Percentiles rank a stretch among this genome's conserved stretches.
These are phyloP conservation scores for Physella acuta DNA, from an alignment of 1,140 invertebrate species.

Conservation along the genomic window DNA sequence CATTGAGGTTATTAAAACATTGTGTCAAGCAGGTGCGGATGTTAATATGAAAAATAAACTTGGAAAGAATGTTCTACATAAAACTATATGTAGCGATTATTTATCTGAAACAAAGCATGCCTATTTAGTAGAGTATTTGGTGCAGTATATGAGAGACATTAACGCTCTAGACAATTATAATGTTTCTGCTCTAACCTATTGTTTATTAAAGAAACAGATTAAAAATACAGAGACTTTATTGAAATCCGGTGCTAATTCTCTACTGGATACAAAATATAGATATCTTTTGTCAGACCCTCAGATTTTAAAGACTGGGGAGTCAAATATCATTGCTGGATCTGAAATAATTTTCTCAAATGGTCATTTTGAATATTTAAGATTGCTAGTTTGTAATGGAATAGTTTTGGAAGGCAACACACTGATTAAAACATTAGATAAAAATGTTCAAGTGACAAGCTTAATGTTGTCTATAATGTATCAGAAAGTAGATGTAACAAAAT, in stretches of 20 bases:
- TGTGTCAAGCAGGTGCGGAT: not conserved
- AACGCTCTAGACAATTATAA: not conserved
- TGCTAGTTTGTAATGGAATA: not conserved
- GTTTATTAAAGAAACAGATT: not conserved
- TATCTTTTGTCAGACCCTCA: not conserved
- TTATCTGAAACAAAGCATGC: not conserved
- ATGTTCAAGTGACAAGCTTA: not conserved
- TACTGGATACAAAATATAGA: not conserved
- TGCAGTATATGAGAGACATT: not conserved
- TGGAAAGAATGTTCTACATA: not conserved
- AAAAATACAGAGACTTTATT: not conserved
- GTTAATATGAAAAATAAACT: not conserved
- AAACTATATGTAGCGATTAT: not conserved
- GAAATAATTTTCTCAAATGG: too few relatives aligned
- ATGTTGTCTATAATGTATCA: not conserved
- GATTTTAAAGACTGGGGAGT: not conserved
- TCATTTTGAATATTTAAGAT: not conserved
- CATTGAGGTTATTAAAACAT: not conserved
- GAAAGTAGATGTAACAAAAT: not conserved
- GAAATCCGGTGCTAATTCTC: not conserved
- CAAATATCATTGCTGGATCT: not conserved
- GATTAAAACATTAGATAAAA: not conserved
- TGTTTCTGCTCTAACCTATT: not conserved
- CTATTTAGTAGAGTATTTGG: not conserved
- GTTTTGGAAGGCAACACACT: too few relatives aligned